Base-by-base conservation (phyloP, 53 echinoderm and acorn worm genomes). In the Paracentrotus lividus region DNA sequence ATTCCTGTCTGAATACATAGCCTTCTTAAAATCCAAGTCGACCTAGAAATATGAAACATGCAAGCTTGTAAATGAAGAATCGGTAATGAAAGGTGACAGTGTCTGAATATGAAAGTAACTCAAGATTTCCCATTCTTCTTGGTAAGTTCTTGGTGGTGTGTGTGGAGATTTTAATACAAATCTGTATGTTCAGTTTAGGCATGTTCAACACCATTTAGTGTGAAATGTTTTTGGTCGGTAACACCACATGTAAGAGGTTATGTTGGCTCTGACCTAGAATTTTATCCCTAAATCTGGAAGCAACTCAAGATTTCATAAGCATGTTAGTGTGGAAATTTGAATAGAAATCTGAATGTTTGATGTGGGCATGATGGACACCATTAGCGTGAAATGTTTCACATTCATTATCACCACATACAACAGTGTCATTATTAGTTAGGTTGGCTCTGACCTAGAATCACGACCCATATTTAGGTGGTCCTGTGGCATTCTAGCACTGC, bases 1-100 rank as follows among this genome's bases (percentile, higher is more conserved):
- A 81, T 81, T 81, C 26, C 9, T 81, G n/a, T 49, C 26, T 81
- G 47, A 81, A 81, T 49, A 81, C 81, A 81, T 44, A 81, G 27
- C 81, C 81, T 81, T 49, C 47, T 81, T n/a, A 81, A 47, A 43
- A 81, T 47, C 76, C 26, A 26, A 45, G 45, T 47, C 81, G n/a
- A 23, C 45, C 81, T 10, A 67, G 67, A 32, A 67, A 67, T 29
- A 29, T 67, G 3, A 81, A 0, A 9, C 49, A 81, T 45, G 81
- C 24, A 47, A 47, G 24, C 47, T 76, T n/a, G n/a, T n/a, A 40
- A 76, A 76, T 76, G 76, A 76, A 40, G 42, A 81, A 26, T n/a
- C 9, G 81, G 24, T 26, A 45, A 81, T 45, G 24, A 27, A 81
- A 81, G 44, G 81, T 81, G 81, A 45, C 47, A 47, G 5, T 16